Conservation (phyloP, 1,140 invertebrate genomes). For the Eufriesea mexicana region DNA sequence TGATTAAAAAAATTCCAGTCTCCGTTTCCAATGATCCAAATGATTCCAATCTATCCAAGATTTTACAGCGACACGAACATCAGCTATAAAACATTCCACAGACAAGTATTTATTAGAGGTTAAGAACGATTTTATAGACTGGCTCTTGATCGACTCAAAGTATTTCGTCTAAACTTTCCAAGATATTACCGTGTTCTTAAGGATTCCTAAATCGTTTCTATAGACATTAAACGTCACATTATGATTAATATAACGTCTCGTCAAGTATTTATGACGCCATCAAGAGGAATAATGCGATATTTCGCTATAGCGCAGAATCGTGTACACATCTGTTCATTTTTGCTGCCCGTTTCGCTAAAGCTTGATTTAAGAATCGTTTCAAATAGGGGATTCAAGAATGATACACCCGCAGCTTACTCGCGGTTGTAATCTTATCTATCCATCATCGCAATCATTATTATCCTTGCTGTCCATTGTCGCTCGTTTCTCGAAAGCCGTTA, state of each 20-base stretch:
- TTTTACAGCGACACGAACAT: neutral
- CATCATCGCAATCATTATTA: constrained; percentile 43
- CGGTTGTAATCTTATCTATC: constrained; percentile 19
- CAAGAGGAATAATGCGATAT: neutral
- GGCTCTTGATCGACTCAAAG: neutral
- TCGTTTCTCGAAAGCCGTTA: constrained; percentile 45
- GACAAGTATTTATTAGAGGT: too few relatives aligned
- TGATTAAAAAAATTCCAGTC: too few relatives aligned
- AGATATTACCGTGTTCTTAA: neutral
- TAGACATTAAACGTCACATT: neutral
- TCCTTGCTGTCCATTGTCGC: constrained; percentile 47
- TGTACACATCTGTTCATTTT: neutral
- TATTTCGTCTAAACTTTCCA: neutral
- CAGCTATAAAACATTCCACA: neutral
- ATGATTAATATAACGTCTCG: neutral
- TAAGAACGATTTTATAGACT: neutral
- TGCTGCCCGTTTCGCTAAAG: neutral
- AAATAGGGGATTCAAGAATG: neutral
- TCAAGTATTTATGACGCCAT: neutral
- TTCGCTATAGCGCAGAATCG: neutral
- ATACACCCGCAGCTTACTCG: neutral
- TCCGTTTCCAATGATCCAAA: neutral
- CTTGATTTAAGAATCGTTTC: neutral
- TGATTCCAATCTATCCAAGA: neutral
- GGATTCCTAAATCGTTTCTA: neutral